Percentiles rank a stretch among this genome's conserved stretches.
These are phyloP conservation scores for Symphodus melops DNA, from an alignment of 2,113 vertebrate species.

Conservation along the genomic window DNA sequence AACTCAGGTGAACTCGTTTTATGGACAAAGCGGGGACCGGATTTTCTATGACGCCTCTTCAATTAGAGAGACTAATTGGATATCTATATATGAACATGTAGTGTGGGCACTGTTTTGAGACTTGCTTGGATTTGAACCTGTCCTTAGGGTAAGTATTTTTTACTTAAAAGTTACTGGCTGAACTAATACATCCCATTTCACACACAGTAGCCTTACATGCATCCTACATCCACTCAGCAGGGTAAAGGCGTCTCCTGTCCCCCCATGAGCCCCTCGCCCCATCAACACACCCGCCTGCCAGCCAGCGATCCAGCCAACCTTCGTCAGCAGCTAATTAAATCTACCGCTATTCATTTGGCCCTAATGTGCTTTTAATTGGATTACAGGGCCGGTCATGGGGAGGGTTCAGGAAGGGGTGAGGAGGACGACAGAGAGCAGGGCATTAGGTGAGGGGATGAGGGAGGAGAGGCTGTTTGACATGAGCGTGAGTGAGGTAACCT, in stretches of 20 bases:
- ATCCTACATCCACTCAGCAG: not conserved
- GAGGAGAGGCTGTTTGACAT: conserved; percentile 53
- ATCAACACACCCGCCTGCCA: conserved; percentile 27
- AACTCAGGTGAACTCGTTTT: too few species aligned
- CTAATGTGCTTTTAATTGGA: conserved; percentile 85
- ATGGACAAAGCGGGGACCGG: too few species aligned
- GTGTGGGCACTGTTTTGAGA: not conserved
- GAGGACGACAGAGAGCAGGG: conserved; percentile 52
- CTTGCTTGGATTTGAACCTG: not conserved
- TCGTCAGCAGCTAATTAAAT: conserved; percentile 83
- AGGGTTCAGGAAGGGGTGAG: conserved; percentile 69
- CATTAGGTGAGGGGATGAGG: conserved; percentile 50
- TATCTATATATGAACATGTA: too few species aligned
- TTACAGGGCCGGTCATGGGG: conserved; percentile 75
- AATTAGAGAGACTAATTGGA: not conserved
- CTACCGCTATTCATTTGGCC: conserved; percentile 78
- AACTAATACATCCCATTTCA: conserved; percentile 33
- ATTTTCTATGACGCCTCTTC: not conserved
- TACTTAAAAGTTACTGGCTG: not conserved
- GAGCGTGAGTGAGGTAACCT: conserved; percentile 55
- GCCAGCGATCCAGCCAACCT: conserved; percentile 62
- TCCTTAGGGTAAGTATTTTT: not conserved
- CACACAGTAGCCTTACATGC: conserved; percentile 18
- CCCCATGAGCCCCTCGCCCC: conserved; percentile 17
- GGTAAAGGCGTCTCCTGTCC: conserved; percentile 28